These are phyloP conservation scores for Lochmaea capreae DNA, from an alignment of 2,888 invertebrate genomes.

Conservation along the genomic window DNA sequence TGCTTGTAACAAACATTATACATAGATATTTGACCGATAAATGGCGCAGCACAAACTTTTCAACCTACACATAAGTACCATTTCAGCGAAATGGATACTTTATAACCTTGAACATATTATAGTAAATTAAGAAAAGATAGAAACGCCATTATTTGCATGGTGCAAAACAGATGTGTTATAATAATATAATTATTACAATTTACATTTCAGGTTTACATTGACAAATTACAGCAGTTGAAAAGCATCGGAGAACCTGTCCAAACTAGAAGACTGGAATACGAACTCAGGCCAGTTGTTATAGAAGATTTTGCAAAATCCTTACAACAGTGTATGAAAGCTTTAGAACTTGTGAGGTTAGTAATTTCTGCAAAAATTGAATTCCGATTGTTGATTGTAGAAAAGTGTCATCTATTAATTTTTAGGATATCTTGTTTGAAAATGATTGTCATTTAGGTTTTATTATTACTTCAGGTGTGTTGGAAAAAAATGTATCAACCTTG, in stretches of 20 bases:
- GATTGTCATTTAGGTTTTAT: too few relatives aligned
- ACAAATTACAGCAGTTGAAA: conserved; percentile 73
- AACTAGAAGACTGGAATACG: conserved; percentile 83
- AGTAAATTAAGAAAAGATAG: not conserved
- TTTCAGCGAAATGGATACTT: too few relatives aligned
- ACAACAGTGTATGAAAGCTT: conserved; percentile 83
- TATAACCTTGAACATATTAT: too few relatives aligned
- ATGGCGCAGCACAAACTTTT: too few relatives aligned
- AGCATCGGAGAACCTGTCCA: conserved; percentile 91
- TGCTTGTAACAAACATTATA: too few relatives aligned
- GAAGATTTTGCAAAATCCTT: conserved; percentile 84
- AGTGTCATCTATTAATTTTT: too few relatives aligned
- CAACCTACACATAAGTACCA: too few relatives aligned
- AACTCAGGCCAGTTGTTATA: conserved; percentile 81
- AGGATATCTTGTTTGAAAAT: too few relatives aligned
- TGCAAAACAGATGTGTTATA: not conserved
- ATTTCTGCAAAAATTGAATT: not conserved
- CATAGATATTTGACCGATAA: too few relatives aligned
- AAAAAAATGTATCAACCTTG: too few relatives aligned
- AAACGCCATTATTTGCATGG: not conserved
- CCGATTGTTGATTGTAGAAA: too few relatives aligned
- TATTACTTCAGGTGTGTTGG: too few relatives aligned
- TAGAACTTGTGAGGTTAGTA: conserved; percentile 75
- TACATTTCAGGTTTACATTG: conserved; percentile 71
- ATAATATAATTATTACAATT: not conserved